Evolutionary conservation across 2,888 invertebrate species (phyloP).

Genomic region (Philhelius pedissequus): DNA sequence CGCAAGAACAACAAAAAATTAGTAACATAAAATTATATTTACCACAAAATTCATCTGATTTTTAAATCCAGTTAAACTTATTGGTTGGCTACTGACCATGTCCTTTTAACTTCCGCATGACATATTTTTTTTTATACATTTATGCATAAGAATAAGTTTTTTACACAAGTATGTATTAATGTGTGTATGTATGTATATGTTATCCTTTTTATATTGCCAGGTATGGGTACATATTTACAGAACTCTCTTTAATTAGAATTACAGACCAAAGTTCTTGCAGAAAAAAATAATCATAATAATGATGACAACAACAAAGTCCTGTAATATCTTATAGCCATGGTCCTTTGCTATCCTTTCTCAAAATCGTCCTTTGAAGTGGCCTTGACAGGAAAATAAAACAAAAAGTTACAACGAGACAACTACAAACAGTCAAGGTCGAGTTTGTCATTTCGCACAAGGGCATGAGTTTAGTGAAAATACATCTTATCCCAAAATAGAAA

Average conservation of each 20-base stretch:
- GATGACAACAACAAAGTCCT: not conserved
- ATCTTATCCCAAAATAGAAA: conserved; percentile 7
- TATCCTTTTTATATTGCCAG: too few species aligned
- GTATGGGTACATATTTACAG: too few species aligned
- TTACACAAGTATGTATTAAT: not conserved
- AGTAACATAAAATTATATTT: not conserved
- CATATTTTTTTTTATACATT: not conserved
- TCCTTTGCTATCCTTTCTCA: not conserved
- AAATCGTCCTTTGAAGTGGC: not conserved
- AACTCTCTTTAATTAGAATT: conserved; percentile 8
- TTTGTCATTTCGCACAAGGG: conserved; percentile 2
- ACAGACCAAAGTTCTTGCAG: not conserved
- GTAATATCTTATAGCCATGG: not conserved
- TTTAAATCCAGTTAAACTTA: not conserved
- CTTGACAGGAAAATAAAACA: not conserved
- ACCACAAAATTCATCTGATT: not conserved
- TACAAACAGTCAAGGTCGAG: conserved; percentile 42
- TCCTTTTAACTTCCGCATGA: not conserved
- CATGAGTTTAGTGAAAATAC: conserved; percentile 8
- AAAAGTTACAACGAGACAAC: conserved; percentile 7
- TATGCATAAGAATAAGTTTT: not conserved
- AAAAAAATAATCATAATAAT: not conserved
- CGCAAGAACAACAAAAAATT: not conserved
- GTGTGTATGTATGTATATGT: too few species aligned
- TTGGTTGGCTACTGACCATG: not conserved